Evolutionary conservation across 2,888 invertebrate genomes (phyloP).

Genomic region (Eupelmus urozonus): DNA sequence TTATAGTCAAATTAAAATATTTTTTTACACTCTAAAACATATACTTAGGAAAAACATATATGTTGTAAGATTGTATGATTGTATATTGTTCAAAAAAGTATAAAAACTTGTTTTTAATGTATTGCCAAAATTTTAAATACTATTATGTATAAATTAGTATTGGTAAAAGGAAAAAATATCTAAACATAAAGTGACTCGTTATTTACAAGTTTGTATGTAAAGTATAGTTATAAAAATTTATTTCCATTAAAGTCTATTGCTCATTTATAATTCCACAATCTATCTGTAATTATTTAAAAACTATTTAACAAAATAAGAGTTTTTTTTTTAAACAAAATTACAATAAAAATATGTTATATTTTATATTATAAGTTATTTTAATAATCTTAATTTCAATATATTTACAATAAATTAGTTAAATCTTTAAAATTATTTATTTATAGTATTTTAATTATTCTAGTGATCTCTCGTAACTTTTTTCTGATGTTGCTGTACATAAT

Average conservation of each 20-base stretch:
- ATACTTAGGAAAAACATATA: conserved; percentile 21
- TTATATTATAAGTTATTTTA: neutral
- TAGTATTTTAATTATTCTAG: too few relatives aligned
- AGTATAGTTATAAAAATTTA: conserved; percentile 55
- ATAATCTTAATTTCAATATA: neutral
- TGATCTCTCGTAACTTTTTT: conserved; percentile 48
- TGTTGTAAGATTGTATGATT: conserved; percentile 38
- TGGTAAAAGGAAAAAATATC: conserved; percentile 38
- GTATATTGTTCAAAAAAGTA: conserved; percentile 42
- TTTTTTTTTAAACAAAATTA: too few relatives aligned
- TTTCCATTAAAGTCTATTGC: conserved; percentile 43
- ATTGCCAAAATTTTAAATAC: conserved; percentile 45
- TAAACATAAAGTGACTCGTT: conserved; percentile 46
- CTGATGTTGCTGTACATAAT: conserved; percentile 32
- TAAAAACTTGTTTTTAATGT: conserved; percentile 42
- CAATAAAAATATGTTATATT: neutral
- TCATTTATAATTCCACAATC: conserved; percentile 34
- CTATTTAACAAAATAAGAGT: neutral
- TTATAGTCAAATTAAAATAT: conserved; percentile 48
- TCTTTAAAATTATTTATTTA: too few relatives aligned
- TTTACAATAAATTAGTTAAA: neutral
- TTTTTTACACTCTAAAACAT: conserved; percentile 45
- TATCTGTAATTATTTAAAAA: neutral
- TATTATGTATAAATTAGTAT: conserved; percentile 36
- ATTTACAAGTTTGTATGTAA: conserved; percentile 51